Conservation (phyloP, 2,888 invertebrate genomes). For the Nephrotoma appendiculata region DNA sequence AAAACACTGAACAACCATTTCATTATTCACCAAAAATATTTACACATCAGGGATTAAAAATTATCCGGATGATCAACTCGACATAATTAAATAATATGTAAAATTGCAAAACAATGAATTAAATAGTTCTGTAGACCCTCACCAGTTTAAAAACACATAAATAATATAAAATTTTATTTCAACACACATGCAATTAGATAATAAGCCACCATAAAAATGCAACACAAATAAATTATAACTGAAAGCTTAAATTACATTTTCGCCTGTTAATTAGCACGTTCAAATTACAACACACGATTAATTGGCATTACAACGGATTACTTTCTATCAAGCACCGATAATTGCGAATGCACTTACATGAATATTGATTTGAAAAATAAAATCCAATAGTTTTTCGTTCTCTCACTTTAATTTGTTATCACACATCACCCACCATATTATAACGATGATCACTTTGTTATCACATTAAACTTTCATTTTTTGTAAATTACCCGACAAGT, state of each 20-base stretch:
- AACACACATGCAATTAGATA: not conserved
- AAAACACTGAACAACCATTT: too few species aligned
- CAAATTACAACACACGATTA: not conserved
- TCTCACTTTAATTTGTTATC: not conserved
- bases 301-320: not conserved
- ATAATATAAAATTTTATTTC: not conserved
- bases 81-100: not conserved
- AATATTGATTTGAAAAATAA: not conserved
- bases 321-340: not conserved
- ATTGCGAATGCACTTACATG: not conserved
- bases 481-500: not conserved
- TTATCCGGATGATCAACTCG: not conserved
- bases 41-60: too few species aligned
- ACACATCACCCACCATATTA: not conserved
- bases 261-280: not conserved
- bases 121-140: not conserved
- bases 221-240: not conserved
- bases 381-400: not conserved
- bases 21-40: too few species aligned
- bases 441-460: not conserved
- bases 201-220: not conserved
- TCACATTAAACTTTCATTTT: not conserved
- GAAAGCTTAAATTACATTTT: not conserved
- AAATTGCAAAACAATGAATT: not conserved
- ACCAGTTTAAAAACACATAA: not conserved